A percentile compares a stretch with the other conserved stretches of the same genome.
Conservation (phyloP, 2,113 vertebrate species). For the Setophaga coronata region DNA sequence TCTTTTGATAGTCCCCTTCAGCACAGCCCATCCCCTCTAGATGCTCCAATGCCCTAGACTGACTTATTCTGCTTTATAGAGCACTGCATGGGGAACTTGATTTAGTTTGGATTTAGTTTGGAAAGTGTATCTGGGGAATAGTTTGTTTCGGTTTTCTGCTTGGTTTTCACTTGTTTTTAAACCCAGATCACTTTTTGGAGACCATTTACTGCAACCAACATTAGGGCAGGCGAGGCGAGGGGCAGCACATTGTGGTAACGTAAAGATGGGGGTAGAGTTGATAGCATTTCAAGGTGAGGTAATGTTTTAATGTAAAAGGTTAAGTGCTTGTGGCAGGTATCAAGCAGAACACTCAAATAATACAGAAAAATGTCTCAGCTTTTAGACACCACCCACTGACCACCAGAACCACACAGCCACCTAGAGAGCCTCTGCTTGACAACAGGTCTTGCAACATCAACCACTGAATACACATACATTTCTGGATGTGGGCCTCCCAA, state of each 20-base stretch:
- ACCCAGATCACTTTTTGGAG: neutral
- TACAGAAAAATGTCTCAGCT: neutral
- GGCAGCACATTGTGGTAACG: neutral
- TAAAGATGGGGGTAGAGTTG: neutral
- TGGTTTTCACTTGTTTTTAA: neutral
- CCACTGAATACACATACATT: accelerated
- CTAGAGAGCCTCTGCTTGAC: neutral
- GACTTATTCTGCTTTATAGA: neutral
- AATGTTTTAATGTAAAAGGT: neutral
- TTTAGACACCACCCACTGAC: neutral
- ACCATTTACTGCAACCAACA: neutral
- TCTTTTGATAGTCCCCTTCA: neutral
- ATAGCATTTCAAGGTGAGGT: neutral
- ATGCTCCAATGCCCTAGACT: neutral
- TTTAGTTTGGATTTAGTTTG: neutral
- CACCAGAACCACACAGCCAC: neutral
- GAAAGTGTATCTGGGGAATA: neutral
- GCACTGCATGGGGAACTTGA: neutral
- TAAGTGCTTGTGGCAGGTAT: neutral
- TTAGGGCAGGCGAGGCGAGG: neutral
- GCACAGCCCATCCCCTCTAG: neutral
- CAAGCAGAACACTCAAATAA: neutral
- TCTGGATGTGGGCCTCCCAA: neutral
- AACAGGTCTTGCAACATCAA: neutral
- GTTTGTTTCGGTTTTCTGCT: neutral